These are phyloP conservation scores for Tipula confusa DNA, from an alignment of 2,888 invertebrate species.

Conservation along the genomic window DNA sequence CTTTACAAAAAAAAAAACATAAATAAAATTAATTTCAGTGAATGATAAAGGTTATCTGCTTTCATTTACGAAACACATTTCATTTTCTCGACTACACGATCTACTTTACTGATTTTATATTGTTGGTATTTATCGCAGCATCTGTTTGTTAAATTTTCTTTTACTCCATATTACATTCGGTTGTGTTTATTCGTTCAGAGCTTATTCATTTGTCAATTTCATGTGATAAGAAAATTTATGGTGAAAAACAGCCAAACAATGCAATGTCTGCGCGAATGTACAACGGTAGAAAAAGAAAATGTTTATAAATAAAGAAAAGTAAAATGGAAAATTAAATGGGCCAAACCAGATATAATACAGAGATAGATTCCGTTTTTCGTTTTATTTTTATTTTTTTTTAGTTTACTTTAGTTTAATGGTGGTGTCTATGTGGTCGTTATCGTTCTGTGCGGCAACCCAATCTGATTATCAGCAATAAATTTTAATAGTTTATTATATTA, in stretches of 20 bases:
- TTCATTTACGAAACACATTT: neutral
- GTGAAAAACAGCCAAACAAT: neutral
- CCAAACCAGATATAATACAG: neutral
- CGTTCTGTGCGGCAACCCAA: neutral
- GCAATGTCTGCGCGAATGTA: neutral
- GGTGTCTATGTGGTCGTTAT: neutral
- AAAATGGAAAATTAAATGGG: neutral
- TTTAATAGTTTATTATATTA: neutral
- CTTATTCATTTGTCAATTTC: slow-evolving; percentile 9
- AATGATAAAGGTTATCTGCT: neutral
- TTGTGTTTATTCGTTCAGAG: neutral
- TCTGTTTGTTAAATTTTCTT: neutral
- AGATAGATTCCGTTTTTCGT: no score
- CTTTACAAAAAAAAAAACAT: slow-evolving; percentile 12
- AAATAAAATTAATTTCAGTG: slow-evolving; percentile 12
- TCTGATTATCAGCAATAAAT: neutral
- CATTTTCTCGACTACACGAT: neutral
- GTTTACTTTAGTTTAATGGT: no score
- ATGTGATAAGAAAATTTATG: slow-evolving; percentile 25
- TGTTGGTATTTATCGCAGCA: neutral
- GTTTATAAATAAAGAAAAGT: neutral
- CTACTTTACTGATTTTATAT: neutral
- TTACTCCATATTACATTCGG: neutral
- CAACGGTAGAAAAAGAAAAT: no score
- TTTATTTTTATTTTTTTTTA: neutral